Conservation (phyloP, 2,888 invertebrate genomes). For the Leptopterna dolabrata region DNA sequence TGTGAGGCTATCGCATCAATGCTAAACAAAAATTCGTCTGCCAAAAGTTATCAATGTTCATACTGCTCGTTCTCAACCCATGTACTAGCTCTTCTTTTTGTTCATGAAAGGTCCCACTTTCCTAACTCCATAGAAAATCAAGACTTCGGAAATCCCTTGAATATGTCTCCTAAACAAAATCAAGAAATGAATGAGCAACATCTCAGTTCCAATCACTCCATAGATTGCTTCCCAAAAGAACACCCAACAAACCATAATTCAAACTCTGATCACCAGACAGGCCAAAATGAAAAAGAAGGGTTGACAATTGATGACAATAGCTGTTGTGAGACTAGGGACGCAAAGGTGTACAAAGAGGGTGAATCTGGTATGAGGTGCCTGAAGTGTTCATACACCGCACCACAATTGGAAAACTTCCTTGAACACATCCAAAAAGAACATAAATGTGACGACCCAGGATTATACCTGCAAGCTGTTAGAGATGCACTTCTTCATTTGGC, state of each 20-base stretch:
- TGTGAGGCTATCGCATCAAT: slow-evolving; percentile 53
- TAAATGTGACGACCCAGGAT: slow-evolving; percentile 65
- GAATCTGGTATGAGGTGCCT: slow-evolving; percentile 62
- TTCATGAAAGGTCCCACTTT: slow-evolving; percentile 87
- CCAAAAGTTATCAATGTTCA: slow-evolving; percentile 88
- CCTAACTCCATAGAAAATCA: slow-evolving; percentile 56
- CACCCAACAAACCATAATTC: slow-evolving; percentile 54
- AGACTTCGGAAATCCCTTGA: slow-evolving; percentile 72
- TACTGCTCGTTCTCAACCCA: slow-evolving; percentile 91
- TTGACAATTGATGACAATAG: slow-evolving; percentile 58
- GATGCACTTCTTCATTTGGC: slow-evolving; percentile 70
- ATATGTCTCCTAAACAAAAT: slow-evolving; percentile 72
- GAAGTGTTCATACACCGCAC: slow-evolving; percentile 64
- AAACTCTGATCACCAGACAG: slow-evolving; percentile 34
- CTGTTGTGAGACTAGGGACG: slow-evolving; percentile 35
- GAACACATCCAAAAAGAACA: slow-evolving; percentile 66
- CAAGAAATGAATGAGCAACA: slow-evolving; percentile 74
- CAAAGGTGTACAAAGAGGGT: slow-evolving; percentile 33
- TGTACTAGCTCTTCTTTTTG: slow-evolving; percentile 88
- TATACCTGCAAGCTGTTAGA: slow-evolving; percentile 63
- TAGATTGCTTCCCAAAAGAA: slow-evolving; percentile 67
- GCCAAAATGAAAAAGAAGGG: slow-evolving; percentile 44
- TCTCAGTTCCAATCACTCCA: slow-evolving; percentile 72
- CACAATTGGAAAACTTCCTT: slow-evolving; percentile 64
- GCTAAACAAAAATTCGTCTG: slow-evolving; percentile 72